Base-by-base conservation (phyloP, 2,113 vertebrate species). In the Seriola dumerili region DNA sequence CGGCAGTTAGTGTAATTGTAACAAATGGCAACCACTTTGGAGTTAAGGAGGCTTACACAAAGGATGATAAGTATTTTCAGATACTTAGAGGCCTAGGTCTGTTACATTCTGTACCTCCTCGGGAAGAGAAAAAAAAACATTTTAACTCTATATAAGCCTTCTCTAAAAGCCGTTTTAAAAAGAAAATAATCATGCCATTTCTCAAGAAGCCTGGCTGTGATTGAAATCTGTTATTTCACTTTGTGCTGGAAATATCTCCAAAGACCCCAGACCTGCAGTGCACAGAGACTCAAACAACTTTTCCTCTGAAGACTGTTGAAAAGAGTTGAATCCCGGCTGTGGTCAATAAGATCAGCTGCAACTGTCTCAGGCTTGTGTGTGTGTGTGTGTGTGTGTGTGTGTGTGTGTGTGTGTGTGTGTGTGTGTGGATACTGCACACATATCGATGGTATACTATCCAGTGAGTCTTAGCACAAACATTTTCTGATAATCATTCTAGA, bases 1-100 rank as follows among this genome's bases (percentile, higher is more conserved):
- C 82, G 29, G 55, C 68, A 16, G 66, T 74, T 32, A 42, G 57
- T 59, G 70, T 84, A 76, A 79, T 82, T 76, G 76, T 72, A 85
- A 80, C 59, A 80, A 80, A 89, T 70, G 19, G 38, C 40, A 36
- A n/a, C 46, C 38, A 75, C 65, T 77, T 21, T 32, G 10, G 16
- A 77, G 42, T 71, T 73, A 65, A 76, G 52, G 66, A 72, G 55
- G 36, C 80, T 81, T 55, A 17, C 7, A 50, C 52, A 70, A 42
- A 77, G 42, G n/a, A 66, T 8, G 5, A 48, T 40, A 64, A 52
- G 25, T 50, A 72, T 63, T 78, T 71, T 46, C 44, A 67, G 62
- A 32, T 68, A 64, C 65, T 46, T 57, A 13, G 5, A 68, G 40
- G 29, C 11, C 10, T 57, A 25, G 13, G 36, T 38, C 25, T 69